phyloP scores from a whole-genome alignment of 35 echinoderm and acorn worm genomes.

The Heliocidaris tuberculata region DNA sequence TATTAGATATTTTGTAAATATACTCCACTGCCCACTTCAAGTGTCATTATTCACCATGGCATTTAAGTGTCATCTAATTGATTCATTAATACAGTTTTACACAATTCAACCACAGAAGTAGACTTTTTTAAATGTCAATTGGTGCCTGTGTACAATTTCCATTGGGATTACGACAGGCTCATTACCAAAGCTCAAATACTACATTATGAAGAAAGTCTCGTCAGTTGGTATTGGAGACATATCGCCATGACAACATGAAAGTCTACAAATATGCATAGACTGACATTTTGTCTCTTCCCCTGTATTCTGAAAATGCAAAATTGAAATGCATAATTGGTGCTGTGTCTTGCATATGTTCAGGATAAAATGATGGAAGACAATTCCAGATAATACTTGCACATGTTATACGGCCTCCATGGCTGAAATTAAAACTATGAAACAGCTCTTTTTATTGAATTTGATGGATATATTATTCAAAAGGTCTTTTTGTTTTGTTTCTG shows the following conservation, averaged over 20 bases:
- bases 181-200: not conserved
- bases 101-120: not conserved
- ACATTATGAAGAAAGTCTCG: not conserved
- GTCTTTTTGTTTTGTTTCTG: no score
- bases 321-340: not conserved
- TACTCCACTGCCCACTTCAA: not conserved
- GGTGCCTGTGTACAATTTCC: not conserved
- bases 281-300: not conserved
- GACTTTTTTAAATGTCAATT: not conserved
- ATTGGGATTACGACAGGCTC: not conserved
- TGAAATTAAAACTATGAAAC: not conserved
- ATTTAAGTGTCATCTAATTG: not conserved
- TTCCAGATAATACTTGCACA: not conserved
- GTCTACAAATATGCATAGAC: not conserved
- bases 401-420: not conserved
- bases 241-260: not conserved
- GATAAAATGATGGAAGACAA: not conserved
- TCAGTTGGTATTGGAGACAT: not conserved
- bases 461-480: no score
- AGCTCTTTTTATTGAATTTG: no score
- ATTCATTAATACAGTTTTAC: not conserved
- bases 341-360: not conserved
- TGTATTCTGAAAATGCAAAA: not conserved
- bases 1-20: no score
- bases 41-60: not conserved